Evolutionary conservation across 2,797 vertebrate genomes (phyloP), one percentile per base, ranked within the genome.

Genomic region (Allobates femoralis): DNA sequence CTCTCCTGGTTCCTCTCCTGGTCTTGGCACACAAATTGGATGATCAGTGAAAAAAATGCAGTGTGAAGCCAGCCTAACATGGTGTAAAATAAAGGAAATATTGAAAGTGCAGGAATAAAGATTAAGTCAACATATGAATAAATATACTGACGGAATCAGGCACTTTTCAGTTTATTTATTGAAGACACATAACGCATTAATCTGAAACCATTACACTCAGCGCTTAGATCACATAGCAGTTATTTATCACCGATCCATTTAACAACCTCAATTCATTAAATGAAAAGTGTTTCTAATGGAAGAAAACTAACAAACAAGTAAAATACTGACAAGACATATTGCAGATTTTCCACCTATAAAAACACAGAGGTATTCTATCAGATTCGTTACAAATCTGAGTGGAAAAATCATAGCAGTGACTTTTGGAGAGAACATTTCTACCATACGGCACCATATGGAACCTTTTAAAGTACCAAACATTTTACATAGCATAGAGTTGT

Each of bases 181-280:
- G 28, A 51, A 62, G 23, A 12, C 19, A 81, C 8, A 50, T 28
- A 80, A 51, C 51, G 60, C 26, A 66, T 53, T 16, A 32, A 15
- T 51, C n/a, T 51, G 60, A 66, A 51, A 21, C 7, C 41, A 66
- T 81, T 62, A 67, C 37, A 19, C 26, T 30, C 58, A 64, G 53
- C 16, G 75, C 51, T 12, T 30, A 55, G 53, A 28, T 12, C 30
- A 56, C 62, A 50, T 30, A 21, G 26, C 4, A 21, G 60, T 66
- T 51, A 81, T 51, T 51, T 51, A 66, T 51, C 41, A 76, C 14
- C 75, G 53, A 75, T 75, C 34, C 19, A 50, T 74, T 51, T 84
- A 84, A 75, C 28, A 78, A 67, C 60, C 53, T 78, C 41, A 50
- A 69, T 66, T 85, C 74, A 78, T 85, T 78, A 78, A 14, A 51